phyloP scores from a whole-genome alignment of 2,113 vertebrate genomes.

The Cheilinus undulatus region DNA sequence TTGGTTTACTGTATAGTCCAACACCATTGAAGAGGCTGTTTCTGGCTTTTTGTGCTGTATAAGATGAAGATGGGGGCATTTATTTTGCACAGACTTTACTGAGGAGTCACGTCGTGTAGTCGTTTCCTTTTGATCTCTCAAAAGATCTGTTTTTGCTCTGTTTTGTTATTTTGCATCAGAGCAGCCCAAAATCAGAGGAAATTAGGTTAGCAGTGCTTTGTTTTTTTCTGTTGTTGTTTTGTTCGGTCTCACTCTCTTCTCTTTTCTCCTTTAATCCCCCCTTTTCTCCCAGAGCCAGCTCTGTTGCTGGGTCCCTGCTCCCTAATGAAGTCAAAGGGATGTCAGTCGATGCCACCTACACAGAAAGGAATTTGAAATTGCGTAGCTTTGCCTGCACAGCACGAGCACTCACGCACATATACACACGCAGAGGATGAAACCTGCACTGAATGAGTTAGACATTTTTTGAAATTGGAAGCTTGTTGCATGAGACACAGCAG shows the following conservation, averaged over 20 bases:
- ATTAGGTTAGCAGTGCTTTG: slow-evolving; percentile 76
- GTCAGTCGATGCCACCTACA: slow-evolving; percentile 81
- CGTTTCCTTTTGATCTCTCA: slow-evolving; percentile 45
- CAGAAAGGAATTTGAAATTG: slow-evolving; percentile 80
- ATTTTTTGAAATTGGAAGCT: slow-evolving; percentile 56
- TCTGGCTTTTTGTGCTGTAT: slow-evolving; percentile 13
- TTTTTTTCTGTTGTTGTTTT: slow-evolving; percentile 75
- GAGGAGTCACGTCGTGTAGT: slow-evolving; percentile 50
- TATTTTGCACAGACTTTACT: slow-evolving; percentile 37
- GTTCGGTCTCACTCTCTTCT: slow-evolving; percentile 58
- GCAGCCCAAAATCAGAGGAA: slow-evolving; percentile 73
- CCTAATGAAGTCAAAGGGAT: slow-evolving; percentile 83
- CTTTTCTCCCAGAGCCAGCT: slow-evolving; percentile 69
- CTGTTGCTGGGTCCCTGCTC: slow-evolving; percentile 79
- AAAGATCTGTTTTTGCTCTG: slow-evolving; percentile 62
- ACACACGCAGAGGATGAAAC: slow-evolving; percentile 55
- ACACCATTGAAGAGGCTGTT: slow-evolving; percentile 49
- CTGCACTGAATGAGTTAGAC: slow-evolving; percentile 53
- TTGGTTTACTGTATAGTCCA: slow-evolving; percentile 68
- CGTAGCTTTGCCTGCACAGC: slow-evolving; percentile 55
- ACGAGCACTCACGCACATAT: slow-evolving; percentile 26
- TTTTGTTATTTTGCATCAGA: slow-evolving; percentile 71
- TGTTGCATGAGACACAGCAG: slow-evolving; percentile 59
- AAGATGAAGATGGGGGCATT: slow-evolving; percentile 24
- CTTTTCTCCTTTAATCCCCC: slow-evolving; percentile 67